Conservation (phyloP, 2,113 vertebrate species). For the Gorsachius goisagi region DNA sequence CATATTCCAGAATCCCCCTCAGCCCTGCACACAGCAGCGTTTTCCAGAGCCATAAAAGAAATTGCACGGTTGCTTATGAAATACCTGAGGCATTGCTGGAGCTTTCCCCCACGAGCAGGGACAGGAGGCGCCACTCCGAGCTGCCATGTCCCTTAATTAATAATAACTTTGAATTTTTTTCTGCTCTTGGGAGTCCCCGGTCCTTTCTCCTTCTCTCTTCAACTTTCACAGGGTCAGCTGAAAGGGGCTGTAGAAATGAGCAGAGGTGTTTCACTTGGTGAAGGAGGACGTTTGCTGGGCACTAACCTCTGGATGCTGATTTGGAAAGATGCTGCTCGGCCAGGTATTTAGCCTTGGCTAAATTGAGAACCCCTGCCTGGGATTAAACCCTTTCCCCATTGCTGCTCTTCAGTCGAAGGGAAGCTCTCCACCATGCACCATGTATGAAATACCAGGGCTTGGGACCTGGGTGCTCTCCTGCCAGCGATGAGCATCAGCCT, state of each 20-base stretch:
- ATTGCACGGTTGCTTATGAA: neutral
- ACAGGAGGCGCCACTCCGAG: neutral
- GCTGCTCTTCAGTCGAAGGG: rapidly evolving
- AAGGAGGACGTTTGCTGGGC: neutral
- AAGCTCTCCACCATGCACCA: neutral
- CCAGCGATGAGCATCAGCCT: rapidly evolving
- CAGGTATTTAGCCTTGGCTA: rapidly evolving
- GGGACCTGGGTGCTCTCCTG: neutral
- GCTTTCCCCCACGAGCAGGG: neutral
- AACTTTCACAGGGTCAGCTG: neutral
- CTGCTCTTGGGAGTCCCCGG: neutral
- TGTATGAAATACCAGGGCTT: rapidly evolving
- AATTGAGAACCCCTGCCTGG: neutral
- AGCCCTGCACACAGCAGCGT: rapidly evolving
- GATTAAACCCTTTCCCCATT: neutral
- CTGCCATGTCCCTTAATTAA: neutral
- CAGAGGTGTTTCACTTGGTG: neutral
- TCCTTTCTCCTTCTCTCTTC: neutral
- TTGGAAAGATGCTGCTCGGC: neutral
- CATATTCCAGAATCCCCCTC: neutral
- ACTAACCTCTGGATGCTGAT: neutral
- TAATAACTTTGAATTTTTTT: neutral
- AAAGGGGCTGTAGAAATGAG: neutral
- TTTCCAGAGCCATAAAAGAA: neutral
- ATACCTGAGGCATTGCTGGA: neutral